Evolutionary conservation across 1,140 invertebrate species (phyloP).

Genomic region (Danaus plexippus): DNA sequence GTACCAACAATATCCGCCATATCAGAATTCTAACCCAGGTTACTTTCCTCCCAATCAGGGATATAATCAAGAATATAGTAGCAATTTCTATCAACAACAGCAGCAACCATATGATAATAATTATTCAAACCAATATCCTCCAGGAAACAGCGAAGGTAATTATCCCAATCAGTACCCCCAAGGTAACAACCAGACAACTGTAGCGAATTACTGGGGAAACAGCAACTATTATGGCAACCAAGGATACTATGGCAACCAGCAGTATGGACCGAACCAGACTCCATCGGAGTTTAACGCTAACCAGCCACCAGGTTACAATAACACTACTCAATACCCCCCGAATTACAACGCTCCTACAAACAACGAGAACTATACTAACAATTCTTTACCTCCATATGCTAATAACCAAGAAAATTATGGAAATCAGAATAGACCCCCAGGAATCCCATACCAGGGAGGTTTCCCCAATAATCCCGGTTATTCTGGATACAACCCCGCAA

Average conservation of each 20-base stretch:
- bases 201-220: constrained; percentile 57
- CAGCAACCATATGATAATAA: constrained; percentile 37
- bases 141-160: constrained; percentile 35
- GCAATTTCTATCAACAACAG: constrained; percentile 57
- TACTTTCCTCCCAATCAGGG: constrained; percentile 58
- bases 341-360: constrained; percentile 36
- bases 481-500: constrained; percentile 46
- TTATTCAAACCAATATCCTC: constrained; percentile 13
- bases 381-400: constrained; percentile 27
- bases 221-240: constrained; percentile 56
- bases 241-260: constrained; percentile 57
- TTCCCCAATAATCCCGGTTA: constrained; percentile 46
- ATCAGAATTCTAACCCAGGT: constrained; percentile 45
- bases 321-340: constrained; percentile 42
- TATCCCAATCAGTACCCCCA: constrained; percentile 55
- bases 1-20: constrained; percentile 41
- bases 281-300: constrained; percentile 26
- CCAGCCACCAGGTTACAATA: constrained; percentile 35
- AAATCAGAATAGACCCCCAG: constrained; percentile 37
- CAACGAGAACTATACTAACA: constrained; percentile 23
- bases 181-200: constrained; percentile 39
- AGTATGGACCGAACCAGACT: constrained; percentile 46
- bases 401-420: constrained; percentile 42
- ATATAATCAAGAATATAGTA: constrained; percentile 59
- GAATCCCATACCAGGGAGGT: constrained; percentile 40